Percentiles rank a stretch among this genome's conserved stretches.
Conservation (phyloP, 2,888 invertebrate species). For the Belgica antarctica region DNA sequence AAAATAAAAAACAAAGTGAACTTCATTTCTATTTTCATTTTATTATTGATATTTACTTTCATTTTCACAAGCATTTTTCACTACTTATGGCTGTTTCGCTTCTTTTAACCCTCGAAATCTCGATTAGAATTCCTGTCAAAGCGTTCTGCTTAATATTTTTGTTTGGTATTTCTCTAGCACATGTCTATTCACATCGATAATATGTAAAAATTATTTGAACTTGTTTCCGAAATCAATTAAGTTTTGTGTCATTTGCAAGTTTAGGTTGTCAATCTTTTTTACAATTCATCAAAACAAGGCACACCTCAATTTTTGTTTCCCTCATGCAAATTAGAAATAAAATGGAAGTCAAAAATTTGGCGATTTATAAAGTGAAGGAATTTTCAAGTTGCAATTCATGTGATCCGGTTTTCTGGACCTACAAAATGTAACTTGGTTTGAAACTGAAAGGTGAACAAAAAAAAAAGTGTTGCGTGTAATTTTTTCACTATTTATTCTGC, state of each 20-base stretch:
- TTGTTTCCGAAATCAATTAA: neutral
- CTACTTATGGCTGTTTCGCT: too few species aligned
- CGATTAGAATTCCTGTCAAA: too few species aligned
- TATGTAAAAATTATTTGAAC: neutral
- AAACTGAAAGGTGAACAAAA: neutral
- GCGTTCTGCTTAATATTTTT: too few species aligned
- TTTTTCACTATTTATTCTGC: conserved; percentile 17
- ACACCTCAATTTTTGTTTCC: conserved; percentile 28
- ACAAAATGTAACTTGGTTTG: neutral
- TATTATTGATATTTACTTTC: too few species aligned
- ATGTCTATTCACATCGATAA: conserved; percentile 23
- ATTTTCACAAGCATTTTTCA: too few species aligned
- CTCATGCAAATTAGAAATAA: neutral
- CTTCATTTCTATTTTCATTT: too few species aligned
- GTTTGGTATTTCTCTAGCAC: conserved; percentile 10
- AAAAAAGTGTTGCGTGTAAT: neutral
- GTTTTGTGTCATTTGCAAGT: neutral
- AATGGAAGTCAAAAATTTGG: too few species aligned
- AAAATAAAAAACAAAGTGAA: too few species aligned
- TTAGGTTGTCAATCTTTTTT: neutral
- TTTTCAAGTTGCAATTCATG: neutral
- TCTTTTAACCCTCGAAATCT: too few species aligned
- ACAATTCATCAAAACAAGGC: conserved; percentile 23
- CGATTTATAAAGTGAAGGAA: neutral
- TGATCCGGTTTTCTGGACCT: neutral